These are phyloP conservation scores for Tiliqua scincoides DNA, from an alignment of 2,113 vertebrate genomes.

Conservation along the genomic window DNA sequence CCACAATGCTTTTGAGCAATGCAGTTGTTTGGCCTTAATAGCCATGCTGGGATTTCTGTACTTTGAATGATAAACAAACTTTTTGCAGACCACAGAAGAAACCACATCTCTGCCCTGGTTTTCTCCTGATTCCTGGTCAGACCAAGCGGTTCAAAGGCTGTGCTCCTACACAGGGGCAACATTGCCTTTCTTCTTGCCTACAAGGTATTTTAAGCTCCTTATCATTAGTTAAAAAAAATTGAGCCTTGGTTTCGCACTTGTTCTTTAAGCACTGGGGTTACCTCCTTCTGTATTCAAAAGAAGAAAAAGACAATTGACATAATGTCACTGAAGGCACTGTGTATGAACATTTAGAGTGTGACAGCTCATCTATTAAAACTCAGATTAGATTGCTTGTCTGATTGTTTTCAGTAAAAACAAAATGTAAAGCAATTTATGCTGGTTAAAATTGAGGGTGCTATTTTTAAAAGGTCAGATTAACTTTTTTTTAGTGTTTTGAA, in stretches of 20 bases:
- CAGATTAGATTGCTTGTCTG: slow-evolving; percentile 33
- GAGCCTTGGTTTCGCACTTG: slow-evolving; percentile 7
- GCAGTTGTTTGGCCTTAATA: neutral
- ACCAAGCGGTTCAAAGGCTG: slow-evolving; percentile 2
- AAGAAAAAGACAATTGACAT: slow-evolving; percentile 35
- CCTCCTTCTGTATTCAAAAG: slow-evolving; percentile 11
- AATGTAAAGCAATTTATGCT: slow-evolving; percentile 27
- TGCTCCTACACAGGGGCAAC: neutral
- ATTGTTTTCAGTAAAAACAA: slow-evolving; percentile 31
- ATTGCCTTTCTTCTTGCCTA: neutral
- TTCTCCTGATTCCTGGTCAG: neutral
- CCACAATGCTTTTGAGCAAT: neutral
- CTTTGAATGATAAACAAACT: neutral
- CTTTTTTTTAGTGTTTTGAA: slow-evolving; percentile 29
- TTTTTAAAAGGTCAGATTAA: slow-evolving; percentile 28
- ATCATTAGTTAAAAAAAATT: neutral
- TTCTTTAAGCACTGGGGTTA: neutral
- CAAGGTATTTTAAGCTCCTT: neutral
- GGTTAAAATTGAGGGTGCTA: slow-evolving; percentile 17
- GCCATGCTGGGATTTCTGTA: neutral
- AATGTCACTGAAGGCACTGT: slow-evolving; percentile 13
- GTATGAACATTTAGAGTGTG: neutral
- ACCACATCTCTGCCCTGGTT: neutral
- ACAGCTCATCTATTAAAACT: slow-evolving; percentile 42
- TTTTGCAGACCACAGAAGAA: neutral